phyloP scores from a whole-genome alignment of 2,113 vertebrate genomes.

The Sorex araneus region DNA sequence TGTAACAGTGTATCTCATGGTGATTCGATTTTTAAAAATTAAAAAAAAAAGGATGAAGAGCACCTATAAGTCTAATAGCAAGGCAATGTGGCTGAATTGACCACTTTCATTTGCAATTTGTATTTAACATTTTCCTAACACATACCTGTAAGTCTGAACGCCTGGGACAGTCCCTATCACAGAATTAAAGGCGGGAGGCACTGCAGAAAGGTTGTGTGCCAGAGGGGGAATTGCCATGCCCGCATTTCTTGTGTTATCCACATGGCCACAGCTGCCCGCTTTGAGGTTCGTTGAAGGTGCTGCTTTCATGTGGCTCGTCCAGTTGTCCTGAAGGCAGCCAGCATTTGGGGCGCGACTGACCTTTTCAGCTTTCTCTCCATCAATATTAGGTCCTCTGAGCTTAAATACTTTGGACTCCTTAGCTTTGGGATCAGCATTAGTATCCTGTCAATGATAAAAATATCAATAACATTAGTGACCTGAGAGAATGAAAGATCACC shows the following conservation, averaged over 20 bases:
- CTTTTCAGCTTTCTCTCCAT: slow-evolving; percentile 83
- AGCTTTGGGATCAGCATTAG: slow-evolving; percentile 77
- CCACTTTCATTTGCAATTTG: not conserved
- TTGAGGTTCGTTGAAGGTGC: slow-evolving; percentile 81
- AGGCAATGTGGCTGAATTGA: not conserved
- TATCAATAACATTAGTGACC: slow-evolving; percentile 54
- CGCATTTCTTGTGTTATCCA: slow-evolving; percentile 80
- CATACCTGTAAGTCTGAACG: slow-evolving; percentile 89
- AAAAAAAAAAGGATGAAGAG: too few relatives aligned
- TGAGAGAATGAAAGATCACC: not conserved
- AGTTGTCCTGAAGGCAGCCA: slow-evolving; percentile 71
- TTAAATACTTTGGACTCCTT: slow-evolving; percentile 86
- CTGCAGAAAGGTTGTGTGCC: slow-evolving; percentile 80
- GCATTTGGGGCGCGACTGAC: slow-evolving; percentile 71
- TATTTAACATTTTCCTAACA: slow-evolving; percentile 13
- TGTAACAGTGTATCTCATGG: too few relatives aligned
- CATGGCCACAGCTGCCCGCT: slow-evolving; percentile 79
- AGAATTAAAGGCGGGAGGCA: slow-evolving; percentile 54
- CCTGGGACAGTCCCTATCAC: slow-evolving; percentile 80
- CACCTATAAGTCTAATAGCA: not conserved
- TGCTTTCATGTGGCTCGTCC: slow-evolving; percentile 71
- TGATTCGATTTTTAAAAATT: too few relatives aligned
- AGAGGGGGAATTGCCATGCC: slow-evolving; percentile 87
- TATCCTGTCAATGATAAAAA: slow-evolving; percentile 87
- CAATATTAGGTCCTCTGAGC: slow-evolving; percentile 81